phyloP scores from a whole-genome alignment of 2,113 vertebrate species.

The Felis catus region DNA sequence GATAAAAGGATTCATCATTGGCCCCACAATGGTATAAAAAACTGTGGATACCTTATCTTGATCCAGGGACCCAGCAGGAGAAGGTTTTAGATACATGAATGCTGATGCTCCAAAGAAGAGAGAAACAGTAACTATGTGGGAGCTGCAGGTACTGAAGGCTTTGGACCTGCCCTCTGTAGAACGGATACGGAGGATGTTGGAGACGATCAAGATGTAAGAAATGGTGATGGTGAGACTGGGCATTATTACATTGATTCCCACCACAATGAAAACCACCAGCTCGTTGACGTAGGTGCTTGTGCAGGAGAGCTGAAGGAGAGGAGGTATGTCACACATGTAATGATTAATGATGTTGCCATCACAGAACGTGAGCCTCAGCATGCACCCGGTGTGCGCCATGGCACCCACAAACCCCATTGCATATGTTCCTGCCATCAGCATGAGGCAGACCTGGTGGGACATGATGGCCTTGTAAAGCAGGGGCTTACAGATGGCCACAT shows the following conservation, averaged over 20 bases:
- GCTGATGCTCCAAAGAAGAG: conserved; percentile 53
- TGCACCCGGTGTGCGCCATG: neutral
- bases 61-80: neutral
- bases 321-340: conserved; percentile 52
- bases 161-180: conserved; percentile 50
- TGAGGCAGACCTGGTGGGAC: conserved; percentile 9
- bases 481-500: conserved; percentile 30
- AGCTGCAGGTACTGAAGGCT: conserved; percentile 58
- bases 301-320: conserved; percentile 60
- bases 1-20: conserved; percentile 66
- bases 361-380: conserved; percentile 51
- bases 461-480: conserved; percentile 27
- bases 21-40: conserved; percentile 49
- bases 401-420: neutral
- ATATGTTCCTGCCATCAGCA: neutral
- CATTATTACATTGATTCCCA: neutral
- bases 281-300: conserved; percentile 14
- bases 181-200: neutral
- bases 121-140: conserved; percentile 55
- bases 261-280: conserved; percentile 19
- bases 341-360: conserved; percentile 5
- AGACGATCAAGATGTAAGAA: conserved; percentile 50
- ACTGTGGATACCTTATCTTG: conserved; percentile 43
- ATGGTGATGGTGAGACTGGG: neutral
- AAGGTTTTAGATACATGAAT: conserved; percentile 60